These are phyloP conservation scores for Xiphias gladius DNA, from an alignment of 2,113 vertebrate genomes.

Conservation along the genomic window DNA sequence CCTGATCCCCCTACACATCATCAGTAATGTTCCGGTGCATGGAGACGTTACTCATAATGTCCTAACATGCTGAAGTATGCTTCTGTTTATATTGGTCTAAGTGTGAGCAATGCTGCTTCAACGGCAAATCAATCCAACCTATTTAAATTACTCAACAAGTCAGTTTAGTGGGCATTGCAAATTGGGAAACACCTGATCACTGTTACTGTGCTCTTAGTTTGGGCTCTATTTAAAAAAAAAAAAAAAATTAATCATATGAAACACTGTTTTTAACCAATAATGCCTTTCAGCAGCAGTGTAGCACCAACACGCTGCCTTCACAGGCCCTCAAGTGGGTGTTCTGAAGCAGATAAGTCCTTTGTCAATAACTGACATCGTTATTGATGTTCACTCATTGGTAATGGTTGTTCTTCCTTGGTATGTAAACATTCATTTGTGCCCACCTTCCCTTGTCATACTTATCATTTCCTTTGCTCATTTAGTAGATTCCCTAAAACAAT, in stretches of 20 bases:
- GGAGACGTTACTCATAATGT: constrained; percentile 68
- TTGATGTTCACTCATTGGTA: constrained; percentile 76
- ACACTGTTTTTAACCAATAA: constrained; percentile 18
- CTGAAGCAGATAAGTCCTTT: constrained; percentile 55
- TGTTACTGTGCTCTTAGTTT: constrained; percentile 21
- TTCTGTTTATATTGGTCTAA: constrained; percentile 49
- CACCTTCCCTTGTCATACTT: constrained; percentile 66
- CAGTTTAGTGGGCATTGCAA: background rate
- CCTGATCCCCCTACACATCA: constrained; percentile 75
- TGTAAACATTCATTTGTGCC: constrained; percentile 78
- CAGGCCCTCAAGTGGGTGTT: constrained; percentile 47
- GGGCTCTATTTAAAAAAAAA: background rate
- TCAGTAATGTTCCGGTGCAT: constrained; percentile 75
- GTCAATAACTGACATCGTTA: constrained; percentile 74
- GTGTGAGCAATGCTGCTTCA: constrained; percentile 77
- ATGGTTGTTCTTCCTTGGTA: constrained; percentile 78
- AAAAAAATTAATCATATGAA: background rate
- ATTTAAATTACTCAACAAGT: background rate
- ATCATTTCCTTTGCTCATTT: constrained; percentile 69
- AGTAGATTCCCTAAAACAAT: constrained; percentile 65
- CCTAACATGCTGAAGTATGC: constrained; percentile 69
- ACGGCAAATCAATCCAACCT: constrained; percentile 51
- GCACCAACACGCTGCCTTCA: constrained; percentile 62
- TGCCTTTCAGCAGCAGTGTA: constrained; percentile 77
- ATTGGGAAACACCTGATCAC: constrained; percentile 15